These are phyloP conservation scores for Excalfactoria chinensis DNA, from an alignment of 2,113 vertebrate genomes.

Conservation along the genomic window DNA sequence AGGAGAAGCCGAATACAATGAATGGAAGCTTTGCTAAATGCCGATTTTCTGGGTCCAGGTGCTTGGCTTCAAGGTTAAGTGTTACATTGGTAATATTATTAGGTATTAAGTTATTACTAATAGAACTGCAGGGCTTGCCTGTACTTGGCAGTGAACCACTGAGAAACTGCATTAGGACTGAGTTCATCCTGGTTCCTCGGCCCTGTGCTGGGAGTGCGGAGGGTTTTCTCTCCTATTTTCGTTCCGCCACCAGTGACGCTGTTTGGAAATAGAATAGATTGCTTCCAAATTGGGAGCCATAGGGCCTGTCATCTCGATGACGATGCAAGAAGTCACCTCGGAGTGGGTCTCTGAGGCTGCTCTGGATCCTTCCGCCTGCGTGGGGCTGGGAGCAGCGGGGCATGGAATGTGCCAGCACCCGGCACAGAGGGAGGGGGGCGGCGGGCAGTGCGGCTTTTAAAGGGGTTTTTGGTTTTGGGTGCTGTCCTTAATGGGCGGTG, in stretches of 20 bases:
- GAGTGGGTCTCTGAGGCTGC: conserved; percentile 16
- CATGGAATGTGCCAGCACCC: rapidly evolving
- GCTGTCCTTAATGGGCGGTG: background rate
- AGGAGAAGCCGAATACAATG: background rate
- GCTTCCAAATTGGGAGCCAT: background rate
- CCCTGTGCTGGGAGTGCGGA: background rate
- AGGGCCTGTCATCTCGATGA: conserved; percentile 39
- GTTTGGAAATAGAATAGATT: background rate
- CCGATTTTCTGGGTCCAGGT: conserved; percentile 24
- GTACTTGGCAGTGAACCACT: conserved; percentile 37
- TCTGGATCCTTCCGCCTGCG: background rate
- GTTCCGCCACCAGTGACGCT: conserved; percentile 14
- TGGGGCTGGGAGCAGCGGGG: background rate
- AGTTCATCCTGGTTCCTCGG: conserved; percentile 57
- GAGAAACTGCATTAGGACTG: conserved; percentile 6
- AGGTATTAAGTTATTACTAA: conserved; percentile 55
- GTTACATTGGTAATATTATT: conserved; percentile 46
- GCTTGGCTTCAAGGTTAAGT: conserved; percentile 47
- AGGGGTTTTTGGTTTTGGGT: background rate
- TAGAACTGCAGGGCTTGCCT: conserved; percentile 19
- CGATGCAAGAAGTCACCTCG: background rate
- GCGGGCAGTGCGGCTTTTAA: background rate
- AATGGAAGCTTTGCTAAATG: background rate
- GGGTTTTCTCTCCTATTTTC: conserved; percentile 26
- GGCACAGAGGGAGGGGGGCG: background rate